Conservation (phyloP, 1,140 invertebrate species). For the Palaemon carinicauda region DNA sequence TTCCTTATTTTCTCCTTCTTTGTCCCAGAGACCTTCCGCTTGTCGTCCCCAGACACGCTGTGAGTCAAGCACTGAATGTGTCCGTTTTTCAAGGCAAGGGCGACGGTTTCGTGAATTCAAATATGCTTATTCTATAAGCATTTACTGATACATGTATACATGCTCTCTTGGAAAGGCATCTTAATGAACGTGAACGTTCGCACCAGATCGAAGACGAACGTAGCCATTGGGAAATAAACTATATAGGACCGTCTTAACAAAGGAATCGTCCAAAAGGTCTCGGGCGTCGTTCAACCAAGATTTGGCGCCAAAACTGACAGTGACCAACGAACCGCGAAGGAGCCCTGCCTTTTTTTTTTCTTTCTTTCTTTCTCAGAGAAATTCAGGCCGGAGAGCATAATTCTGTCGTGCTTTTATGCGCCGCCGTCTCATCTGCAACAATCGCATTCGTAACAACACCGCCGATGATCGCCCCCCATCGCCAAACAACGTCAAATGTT, state of each 20-base stretch:
- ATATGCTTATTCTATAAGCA: too few relatives aligned
- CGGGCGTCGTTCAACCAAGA: constrained; percentile 53
- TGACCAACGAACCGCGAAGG: constrained; percentile 30
- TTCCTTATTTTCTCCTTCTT: constrained; percentile 55
- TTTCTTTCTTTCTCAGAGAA: background rate
- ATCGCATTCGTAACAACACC: too few relatives aligned
- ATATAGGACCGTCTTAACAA: background rate
- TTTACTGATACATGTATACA: too few relatives aligned
- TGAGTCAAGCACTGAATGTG: constrained; percentile 46
- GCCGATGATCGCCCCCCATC: too few relatives aligned
- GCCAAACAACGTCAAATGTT: too few relatives aligned
- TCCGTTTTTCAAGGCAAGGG: constrained; percentile 4
- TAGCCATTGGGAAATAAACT: too few relatives aligned
- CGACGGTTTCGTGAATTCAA: background rate
- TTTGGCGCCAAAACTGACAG: constrained; percentile 54
- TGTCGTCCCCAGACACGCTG: constrained; percentile 48
- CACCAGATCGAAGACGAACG: background rate
- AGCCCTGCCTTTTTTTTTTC: constrained; percentile 5
- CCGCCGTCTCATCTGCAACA: background rate
- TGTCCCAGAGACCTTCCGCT: constrained; percentile 49
- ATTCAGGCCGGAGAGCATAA: background rate
- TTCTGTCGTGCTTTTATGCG: background rate
- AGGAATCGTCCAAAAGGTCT: constrained; percentile 24
- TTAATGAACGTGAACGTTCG: too few relatives aligned
- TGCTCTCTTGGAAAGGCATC: too few relatives aligned